Conservation (phyloP, 2,888 invertebrate species). For the Syrphus vitripennis region DNA sequence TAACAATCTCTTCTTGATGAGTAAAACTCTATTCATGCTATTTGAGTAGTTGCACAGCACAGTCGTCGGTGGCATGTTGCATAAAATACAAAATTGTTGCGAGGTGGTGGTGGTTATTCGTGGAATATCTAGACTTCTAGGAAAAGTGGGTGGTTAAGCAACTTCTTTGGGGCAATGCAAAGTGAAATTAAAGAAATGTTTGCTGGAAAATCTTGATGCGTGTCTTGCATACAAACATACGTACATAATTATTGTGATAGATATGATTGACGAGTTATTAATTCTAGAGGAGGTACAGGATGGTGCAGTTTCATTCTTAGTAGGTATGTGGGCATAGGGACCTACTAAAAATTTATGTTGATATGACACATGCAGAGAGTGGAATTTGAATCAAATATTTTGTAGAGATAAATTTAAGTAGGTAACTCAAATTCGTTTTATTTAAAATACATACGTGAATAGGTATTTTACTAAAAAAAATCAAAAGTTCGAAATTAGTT, state of each 20-base stretch:
- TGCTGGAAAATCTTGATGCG: slow-evolving; percentile 10
- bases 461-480: no score
- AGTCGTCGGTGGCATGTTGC: slow-evolving; percentile 57
- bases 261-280: background rate
- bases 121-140: slow-evolving; percentile 30
- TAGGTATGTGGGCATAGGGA: no score
- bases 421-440: no score
- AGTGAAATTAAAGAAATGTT: slow-evolving; percentile 31
- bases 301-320: background rate
- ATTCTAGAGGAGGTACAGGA: background rate
- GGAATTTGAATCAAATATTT: no score
- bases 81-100: background rate
- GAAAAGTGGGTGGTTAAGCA: slow-evolving; percentile 54
- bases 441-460: no score
- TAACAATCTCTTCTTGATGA: slow-evolving; percentile 19
- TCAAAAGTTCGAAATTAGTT: no score
- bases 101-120: background rate
- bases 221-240: background rate
- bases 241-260: background rate
- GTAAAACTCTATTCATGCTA: slow-evolving; percentile 29
- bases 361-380: no score
- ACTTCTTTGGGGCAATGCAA: slow-evolving; percentile 30
- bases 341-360: background rate
- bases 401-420: no score
- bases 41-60: slow-evolving; percentile 34